A percentile compares a stretch with the other conserved stretches of the same genome.
These are phyloP conservation scores for Cnemophilus loriae DNA, from an alignment of 2,113 vertebrate species.

Conservation along the genomic window DNA sequence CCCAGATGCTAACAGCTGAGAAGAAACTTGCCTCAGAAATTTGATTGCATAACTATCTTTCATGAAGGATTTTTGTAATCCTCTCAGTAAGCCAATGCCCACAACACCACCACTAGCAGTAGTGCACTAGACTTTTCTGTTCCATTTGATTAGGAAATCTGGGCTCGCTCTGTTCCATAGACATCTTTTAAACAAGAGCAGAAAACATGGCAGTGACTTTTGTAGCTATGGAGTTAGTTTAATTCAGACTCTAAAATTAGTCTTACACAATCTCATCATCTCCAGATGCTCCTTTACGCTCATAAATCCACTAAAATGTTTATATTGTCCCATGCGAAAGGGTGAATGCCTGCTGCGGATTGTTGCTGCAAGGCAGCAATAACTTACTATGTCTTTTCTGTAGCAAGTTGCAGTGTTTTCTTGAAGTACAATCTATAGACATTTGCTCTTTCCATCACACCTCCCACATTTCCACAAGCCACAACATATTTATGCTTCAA, in stretches of 20 bases:
- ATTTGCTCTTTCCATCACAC: conserved; percentile 57
- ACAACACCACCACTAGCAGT: neutral
- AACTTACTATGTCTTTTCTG: conserved; percentile 48
- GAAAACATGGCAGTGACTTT: neutral
- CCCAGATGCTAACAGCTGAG: conserved; percentile 26
- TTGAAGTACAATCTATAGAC: conserved; percentile 47
- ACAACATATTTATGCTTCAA: conserved; percentile 53
- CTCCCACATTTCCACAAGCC: conserved; percentile 59
- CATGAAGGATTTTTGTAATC: neutral
- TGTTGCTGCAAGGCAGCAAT: conserved; percentile 52
- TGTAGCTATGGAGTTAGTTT: conserved; percentile 14
- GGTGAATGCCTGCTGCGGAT: conserved; percentile 12
- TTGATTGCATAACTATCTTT: neutral
- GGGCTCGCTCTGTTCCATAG: neutral
- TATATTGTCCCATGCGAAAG: conserved; percentile 50
- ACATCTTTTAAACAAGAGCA: neutral
- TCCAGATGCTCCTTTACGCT: conserved; percentile 54
- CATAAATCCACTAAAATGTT: conserved; percentile 52
- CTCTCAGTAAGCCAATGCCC: neutral
- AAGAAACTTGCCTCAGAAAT: conserved; percentile 25
- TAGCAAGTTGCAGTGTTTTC: conserved; percentile 32
- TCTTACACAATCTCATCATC: conserved; percentile 61
- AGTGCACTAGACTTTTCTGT: neutral
- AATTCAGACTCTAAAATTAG: conserved; percentile 49
- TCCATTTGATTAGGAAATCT: neutral